Conservation (phyloP, 2,888 invertebrate species). For the Drosophila paracracens region DNA sequence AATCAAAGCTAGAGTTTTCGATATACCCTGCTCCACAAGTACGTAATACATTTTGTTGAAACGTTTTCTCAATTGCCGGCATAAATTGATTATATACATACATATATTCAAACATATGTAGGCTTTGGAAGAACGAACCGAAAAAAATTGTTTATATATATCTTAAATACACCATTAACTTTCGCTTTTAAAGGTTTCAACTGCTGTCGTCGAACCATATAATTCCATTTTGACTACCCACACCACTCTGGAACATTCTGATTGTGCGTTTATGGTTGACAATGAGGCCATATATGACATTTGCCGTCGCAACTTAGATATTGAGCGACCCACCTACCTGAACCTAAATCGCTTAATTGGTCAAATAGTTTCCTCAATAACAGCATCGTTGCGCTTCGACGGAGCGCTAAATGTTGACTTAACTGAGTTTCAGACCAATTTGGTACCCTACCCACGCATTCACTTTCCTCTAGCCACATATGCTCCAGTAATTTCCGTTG, state of each 20-base stretch:
- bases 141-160: not conserved
- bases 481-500: conserved; percentile 96
- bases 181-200: conserved; percentile 87
- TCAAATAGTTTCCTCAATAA: conserved; percentile 96
- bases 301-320: conserved; percentile 93
- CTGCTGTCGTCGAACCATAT: conserved; percentile 94
- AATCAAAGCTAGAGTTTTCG: conserved; percentile 96
- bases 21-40: conserved; percentile 98
- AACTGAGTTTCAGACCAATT: conserved; percentile 96
- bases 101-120: not conserved
- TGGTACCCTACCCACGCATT: conserved; percentile 97
- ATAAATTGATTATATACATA: not conserved
- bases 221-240: conserved; percentile 97
- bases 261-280: conserved; percentile 97
- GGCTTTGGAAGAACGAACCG: not conserved
- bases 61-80: not conserved
- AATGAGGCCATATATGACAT: conserved; percentile 95
- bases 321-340: conserved; percentile 93
- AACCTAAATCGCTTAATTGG: conserved; percentile 95
- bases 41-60: conserved; percentile 59
- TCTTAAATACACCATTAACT: not conserved
- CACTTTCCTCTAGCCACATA: conserved; percentile 97
- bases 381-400: conserved; percentile 95
- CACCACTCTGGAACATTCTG: conserved; percentile 94
- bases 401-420: conserved; percentile 97